These are phyloP conservation scores for Bellardia bayeri DNA, from an alignment of 2,888 invertebrate species.

Conservation along the genomic window DNA sequence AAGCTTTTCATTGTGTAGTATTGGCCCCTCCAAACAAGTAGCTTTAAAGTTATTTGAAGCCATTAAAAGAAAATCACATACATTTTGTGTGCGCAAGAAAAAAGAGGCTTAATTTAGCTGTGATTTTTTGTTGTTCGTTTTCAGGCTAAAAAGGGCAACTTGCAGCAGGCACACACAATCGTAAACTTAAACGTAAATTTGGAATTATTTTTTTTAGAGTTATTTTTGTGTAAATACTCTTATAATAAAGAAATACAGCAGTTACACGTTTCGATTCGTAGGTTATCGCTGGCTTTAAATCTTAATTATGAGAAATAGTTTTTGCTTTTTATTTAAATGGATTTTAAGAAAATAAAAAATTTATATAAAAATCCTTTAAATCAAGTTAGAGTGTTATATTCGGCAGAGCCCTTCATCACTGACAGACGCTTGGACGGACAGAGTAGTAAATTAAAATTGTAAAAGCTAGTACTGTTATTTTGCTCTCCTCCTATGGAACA, in stretches of 20 bases:
- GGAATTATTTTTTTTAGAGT: background rate
- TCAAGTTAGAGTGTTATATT: no score
- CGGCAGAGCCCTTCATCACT: no score
- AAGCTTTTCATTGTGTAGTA: conserved; percentile 5
- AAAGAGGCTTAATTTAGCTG: conserved; percentile 36
- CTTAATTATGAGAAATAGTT: conserved; percentile 60
- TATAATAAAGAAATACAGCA: conserved; percentile 28
- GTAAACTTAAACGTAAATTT: conserved; percentile 28
- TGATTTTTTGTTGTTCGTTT: conserved; percentile 7
- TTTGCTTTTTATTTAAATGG: background rate
- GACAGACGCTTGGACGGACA: no score
- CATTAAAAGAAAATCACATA: conserved; percentile 67
- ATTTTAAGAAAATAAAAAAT: background rate
- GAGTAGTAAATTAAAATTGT: no score
- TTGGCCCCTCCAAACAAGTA: conserved; percentile 23
- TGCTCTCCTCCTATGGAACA: no score
- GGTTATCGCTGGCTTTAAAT: conserved; percentile 56
- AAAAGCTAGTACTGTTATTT: no score
- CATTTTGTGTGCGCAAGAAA: conserved; percentile 1
- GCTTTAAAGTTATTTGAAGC: conserved; percentile 52
- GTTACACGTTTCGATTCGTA: conserved; percentile 53
- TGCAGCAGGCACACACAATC: background rate
- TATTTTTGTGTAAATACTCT: conserved; percentile 37
- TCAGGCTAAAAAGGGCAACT: conserved; percentile 50
- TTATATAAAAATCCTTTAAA: no score